Conservation (phyloP, 1,140 invertebrate genomes). For the Lerema accius region DNA sequence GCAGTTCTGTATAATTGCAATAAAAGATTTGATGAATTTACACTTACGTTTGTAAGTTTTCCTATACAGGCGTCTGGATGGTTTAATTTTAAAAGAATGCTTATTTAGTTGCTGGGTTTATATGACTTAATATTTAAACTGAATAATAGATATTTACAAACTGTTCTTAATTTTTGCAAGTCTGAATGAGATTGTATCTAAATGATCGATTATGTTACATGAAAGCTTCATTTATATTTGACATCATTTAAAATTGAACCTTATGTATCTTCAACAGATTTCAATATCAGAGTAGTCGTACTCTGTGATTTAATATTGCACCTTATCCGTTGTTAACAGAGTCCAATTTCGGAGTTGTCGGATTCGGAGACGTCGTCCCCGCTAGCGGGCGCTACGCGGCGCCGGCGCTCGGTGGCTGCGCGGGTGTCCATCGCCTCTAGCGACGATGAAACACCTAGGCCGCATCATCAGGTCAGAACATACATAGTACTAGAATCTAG, state of each 20-base stretch:
- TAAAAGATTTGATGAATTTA: slow-evolving; percentile 13
- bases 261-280: no score
- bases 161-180: no score
- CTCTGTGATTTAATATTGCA: no score
- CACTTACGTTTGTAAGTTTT: slow-evolving; percentile 1
- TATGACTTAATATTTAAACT: no score
- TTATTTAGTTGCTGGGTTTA: background rate
- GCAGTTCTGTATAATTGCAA: slow-evolving; percentile 12
- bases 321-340: slow-evolving; percentile 47
- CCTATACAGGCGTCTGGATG: background rate
- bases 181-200: no score
- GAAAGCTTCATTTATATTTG: no score
- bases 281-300: no score
- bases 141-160: no score
- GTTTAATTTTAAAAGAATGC: background rate
- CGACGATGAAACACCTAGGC: slow-evolving; percentile 69
- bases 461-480: slow-evolving; percentile 48
- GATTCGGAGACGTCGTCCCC: slow-evolving; percentile 73
- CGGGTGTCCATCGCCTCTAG: slow-evolving; percentile 66
- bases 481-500: no score
- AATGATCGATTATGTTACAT: no score
- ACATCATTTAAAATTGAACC: no score
- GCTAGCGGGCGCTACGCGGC: slow-evolving; percentile 58
- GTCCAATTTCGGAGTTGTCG: slow-evolving; percentile 74
- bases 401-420: slow-evolving; percentile 57